Percentiles rank a stretch among this genome's conserved stretches.
These are phyloP conservation scores for Diplazon laetatorius DNA, from an alignment of 2,888 invertebrate genomes.

Conservation along the genomic window DNA sequence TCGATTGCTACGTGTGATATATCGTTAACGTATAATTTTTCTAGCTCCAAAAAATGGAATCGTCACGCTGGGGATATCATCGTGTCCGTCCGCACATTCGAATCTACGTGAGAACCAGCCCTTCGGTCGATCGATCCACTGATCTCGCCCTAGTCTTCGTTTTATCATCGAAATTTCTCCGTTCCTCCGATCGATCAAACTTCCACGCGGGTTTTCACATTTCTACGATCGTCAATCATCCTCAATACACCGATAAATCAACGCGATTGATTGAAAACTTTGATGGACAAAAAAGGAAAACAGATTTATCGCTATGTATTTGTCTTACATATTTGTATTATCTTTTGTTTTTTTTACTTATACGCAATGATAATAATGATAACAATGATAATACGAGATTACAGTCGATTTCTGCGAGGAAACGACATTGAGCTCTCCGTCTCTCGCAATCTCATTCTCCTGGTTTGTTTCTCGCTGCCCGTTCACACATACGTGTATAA, in stretches of 20 bases:
- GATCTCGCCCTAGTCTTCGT: too few species aligned
- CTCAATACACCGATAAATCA: slow-evolving; percentile 47
- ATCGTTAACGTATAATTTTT: slow-evolving; percentile 32
- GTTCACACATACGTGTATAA: slow-evolving; percentile 32
- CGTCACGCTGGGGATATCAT: slow-evolving; percentile 13
- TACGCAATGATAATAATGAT: slow-evolving; percentile 42
- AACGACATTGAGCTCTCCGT: slow-evolving; percentile 39
- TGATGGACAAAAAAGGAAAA: too few species aligned
- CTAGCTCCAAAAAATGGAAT: slow-evolving; percentile 19
- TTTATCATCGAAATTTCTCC: background rate
- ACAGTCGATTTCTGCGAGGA: slow-evolving; percentile 47
- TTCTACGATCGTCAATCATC: slow-evolving; percentile 25
- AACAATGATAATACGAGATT: slow-evolving; percentile 27
- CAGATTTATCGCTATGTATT: slow-evolving; percentile 65
- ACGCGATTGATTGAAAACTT: slow-evolving; percentile 69
- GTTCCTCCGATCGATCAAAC: slow-evolving; percentile 66
- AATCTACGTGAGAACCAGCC: slow-evolving; percentile 35
- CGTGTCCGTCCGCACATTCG: slow-evolving; percentile 20
- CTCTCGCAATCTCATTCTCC: slow-evolving; percentile 35
- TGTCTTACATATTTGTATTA: slow-evolving; percentile 58
- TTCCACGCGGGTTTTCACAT: slow-evolving; percentile 13
- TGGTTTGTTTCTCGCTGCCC: slow-evolving; percentile 30
- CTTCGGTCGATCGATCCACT: slow-evolving; percentile 54
- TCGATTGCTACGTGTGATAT: slow-evolving; percentile 25
- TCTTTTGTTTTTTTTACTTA: slow-evolving; percentile 45